Percentiles rank a stretch among this genome's conserved stretches.
Evolutionary conservation across 1,140 invertebrate genomes (phyloP).

Genomic region (Rhynchophorus ferrugineus): DNA sequence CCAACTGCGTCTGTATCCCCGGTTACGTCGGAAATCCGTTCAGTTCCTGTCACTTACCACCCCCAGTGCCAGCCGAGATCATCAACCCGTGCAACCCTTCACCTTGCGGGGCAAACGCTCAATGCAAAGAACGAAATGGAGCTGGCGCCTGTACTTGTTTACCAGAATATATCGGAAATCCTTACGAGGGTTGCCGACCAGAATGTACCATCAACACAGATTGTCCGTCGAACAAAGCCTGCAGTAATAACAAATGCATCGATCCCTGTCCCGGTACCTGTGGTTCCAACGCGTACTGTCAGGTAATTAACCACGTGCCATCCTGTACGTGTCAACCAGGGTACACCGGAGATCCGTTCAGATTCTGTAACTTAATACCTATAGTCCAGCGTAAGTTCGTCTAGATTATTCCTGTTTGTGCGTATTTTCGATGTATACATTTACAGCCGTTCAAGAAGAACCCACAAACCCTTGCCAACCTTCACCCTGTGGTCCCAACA

Average conservation of each 20-base stretch:
- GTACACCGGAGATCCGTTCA: conserved; percentile 57
- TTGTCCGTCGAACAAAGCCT: conserved; percentile 54
- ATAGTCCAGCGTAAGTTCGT: too few relatives aligned
- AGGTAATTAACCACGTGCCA: conserved; percentile 53
- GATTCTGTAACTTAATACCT: conserved; percentile 45
- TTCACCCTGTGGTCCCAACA: conserved; percentile 74
- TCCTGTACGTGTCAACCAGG: conserved; percentile 52
- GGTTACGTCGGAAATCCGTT: background rate
- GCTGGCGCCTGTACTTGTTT: conserved; percentile 61
- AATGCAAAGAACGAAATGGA: conserved; percentile 55
- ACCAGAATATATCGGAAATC: conserved; percentile 61
- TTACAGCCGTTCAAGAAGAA: conserved; percentile 32
- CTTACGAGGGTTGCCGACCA: conserved; percentile 64
- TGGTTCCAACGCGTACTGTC: conserved; percentile 55
- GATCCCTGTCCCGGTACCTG: conserved; percentile 63
- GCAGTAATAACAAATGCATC: conserved; percentile 54
- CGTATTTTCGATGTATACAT: conserved; percentile 29
- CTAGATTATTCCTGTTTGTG: conserved; percentile 27
- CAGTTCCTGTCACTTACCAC: conserved; percentile 19
- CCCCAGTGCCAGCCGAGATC: conserved; percentile 12
- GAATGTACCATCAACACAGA: conserved; percentile 59
- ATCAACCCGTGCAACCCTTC: conserved; percentile 53
- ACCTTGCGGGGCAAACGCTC: conserved; percentile 61
- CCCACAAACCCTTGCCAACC: conserved; percentile 59
- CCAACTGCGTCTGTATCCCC: conserved; percentile 30